Percentiles rank a stretch among this genome's conserved stretches.
These are phyloP conservation scores for Drosophila dunni DNA, from an alignment of 1,140 invertebrate species.

Conservation along the genomic window DNA sequence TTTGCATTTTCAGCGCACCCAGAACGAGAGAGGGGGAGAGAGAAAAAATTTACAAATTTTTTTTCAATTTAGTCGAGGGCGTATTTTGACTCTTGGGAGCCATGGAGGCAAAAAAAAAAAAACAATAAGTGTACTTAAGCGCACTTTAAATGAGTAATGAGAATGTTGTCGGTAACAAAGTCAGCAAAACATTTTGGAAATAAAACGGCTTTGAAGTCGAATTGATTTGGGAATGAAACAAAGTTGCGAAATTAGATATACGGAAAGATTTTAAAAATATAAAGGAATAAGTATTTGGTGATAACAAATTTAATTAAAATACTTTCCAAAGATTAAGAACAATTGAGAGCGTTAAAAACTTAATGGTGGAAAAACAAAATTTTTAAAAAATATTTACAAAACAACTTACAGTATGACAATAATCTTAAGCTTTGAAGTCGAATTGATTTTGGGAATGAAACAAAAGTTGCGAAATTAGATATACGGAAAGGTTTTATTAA, in stretches of 20 bases:
- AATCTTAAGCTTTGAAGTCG: constrained; percentile 14
- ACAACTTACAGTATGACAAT: too few relatives aligned
- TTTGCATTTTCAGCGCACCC: constrained; percentile 69
- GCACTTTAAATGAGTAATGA: constrained; percentile 48
- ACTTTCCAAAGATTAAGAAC: too few relatives aligned
- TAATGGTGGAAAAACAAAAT: too few relatives aligned
- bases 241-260: background rate
- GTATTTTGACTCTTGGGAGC: constrained; percentile 20
- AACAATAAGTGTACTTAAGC: constrained; percentile 41
- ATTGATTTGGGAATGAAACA: constrained; percentile 6
- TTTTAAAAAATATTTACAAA: too few relatives aligned
- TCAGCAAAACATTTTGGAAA: constrained; percentile 9
- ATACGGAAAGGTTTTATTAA: background rate
- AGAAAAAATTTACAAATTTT: constrained; percentile 37
- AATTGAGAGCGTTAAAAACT: too few relatives aligned
- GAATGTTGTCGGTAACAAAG: constrained; percentile 9
- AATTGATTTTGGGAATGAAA: constrained; percentile 5
- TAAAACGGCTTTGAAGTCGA: constrained; percentile 15
- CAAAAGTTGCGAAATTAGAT: constrained; percentile 4
- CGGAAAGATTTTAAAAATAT: background rate
- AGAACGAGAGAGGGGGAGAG: constrained; percentile 3
- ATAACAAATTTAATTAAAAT: background rate
- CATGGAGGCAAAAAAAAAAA: constrained; percentile 6
- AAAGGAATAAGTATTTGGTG: background rate
- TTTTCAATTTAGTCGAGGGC: constrained; percentile 46